These are phyloP conservation scores for Diabrotica virgifera DNA, from an alignment of 1,140 invertebrate species.

Conservation along the genomic window DNA sequence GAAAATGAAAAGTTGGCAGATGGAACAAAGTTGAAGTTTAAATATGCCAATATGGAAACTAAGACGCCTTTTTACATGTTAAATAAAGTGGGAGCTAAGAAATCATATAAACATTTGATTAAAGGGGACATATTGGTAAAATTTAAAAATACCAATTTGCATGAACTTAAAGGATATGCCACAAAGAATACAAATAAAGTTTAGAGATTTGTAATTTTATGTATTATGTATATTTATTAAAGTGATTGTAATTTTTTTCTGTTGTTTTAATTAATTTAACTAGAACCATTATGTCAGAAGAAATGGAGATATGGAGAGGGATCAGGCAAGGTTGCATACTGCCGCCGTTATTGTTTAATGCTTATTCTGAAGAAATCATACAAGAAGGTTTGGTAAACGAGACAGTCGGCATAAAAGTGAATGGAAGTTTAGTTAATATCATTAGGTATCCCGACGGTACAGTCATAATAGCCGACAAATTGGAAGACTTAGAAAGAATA, in stretches of 20 bases:
- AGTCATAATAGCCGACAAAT: too few relatives aligned
- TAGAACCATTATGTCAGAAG: too few relatives aligned
- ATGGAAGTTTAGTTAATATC: too few relatives aligned
- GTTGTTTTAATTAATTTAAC: not conserved
- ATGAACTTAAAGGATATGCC: conserved; percentile 41
- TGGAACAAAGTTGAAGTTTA: conserved; percentile 39
- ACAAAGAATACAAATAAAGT: conserved; percentile 8
- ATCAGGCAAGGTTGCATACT: too few relatives aligned
- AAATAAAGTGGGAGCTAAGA: conserved; percentile 27
- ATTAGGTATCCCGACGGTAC: too few relatives aligned
- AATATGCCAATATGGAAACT: conserved; percentile 34
- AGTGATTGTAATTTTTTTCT: not conserved
- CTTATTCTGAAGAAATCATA: too few relatives aligned
- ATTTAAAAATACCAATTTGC: conserved; percentile 41
- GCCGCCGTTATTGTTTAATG: too few relatives aligned
- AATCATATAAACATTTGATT: conserved; percentile 41
- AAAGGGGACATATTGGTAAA: conserved; percentile 40
- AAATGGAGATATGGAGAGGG: too few relatives aligned
- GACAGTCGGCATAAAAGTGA: too few relatives aligned
- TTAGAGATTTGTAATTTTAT: not conserved
- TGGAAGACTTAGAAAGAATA: too few relatives aligned
- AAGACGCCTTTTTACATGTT: conserved; percentile 27
- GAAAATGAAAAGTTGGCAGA: conserved; percentile 34
- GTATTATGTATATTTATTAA: not conserved
- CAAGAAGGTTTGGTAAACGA: too few relatives aligned